Evolutionary conservation across 2,888 invertebrate genomes (phyloP).

Genomic region (Mylabris sibirica): DNA sequence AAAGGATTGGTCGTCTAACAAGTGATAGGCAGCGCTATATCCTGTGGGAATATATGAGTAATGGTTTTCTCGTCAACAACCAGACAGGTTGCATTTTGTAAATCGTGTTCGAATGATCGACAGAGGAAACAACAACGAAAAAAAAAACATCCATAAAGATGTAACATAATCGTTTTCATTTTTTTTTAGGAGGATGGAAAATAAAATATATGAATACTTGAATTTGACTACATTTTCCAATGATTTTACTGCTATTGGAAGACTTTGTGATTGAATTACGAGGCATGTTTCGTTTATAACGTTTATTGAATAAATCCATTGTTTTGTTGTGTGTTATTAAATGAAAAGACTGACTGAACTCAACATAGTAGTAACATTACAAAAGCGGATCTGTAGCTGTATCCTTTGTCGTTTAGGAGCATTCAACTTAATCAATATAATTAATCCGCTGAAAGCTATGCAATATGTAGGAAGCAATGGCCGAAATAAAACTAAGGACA

Average conservation of each 20-base stretch:
- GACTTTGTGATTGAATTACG: conserved; percentile 19
- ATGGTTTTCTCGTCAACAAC: conserved; percentile 56
- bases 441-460: conserved; percentile 28
- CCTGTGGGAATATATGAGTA: conserved; percentile 58
- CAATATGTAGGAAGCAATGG: conserved; percentile 11
- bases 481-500: conserved; percentile 11
- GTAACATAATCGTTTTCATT: not conserved
- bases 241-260: not conserved
- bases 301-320: conserved; percentile 22
- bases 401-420: conserved; percentile 33
- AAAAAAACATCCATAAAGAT: conserved; percentile 4
- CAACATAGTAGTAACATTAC: conserved; percentile 22
- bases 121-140: conserved; percentile 15
- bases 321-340: conserved; percentile 28
- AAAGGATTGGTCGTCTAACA: conserved; percentile 60
- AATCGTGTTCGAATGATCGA: conserved; percentile 25
- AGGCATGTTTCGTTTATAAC: conserved; percentile 18
- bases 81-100: conserved; percentile 35
- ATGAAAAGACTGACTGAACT: conserved; percentile 26
- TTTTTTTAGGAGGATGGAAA: not conserved
- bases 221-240: not conserved
- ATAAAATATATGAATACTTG: not conserved
- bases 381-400: conserved; percentile 31
- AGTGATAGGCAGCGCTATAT: conserved; percentile 57
- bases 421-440: conserved; percentile 34